A percentile compares a stretch with the other conserved stretches of the same genome.
Evolutionary conservation across 2,113 vertebrate genomes (phyloP).

Genomic region (Marmota monax): DNA sequence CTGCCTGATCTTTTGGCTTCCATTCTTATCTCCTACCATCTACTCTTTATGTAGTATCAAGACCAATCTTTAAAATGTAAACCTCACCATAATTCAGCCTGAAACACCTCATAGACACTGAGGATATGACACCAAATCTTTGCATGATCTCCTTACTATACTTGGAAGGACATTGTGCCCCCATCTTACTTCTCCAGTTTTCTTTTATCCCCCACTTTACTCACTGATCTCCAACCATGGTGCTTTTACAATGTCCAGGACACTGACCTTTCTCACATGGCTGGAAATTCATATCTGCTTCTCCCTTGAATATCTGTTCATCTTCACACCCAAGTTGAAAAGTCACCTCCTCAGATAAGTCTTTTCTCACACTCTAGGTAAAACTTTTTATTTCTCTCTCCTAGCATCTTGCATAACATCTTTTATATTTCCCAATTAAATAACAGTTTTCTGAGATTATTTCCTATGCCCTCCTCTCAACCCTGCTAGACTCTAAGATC

Average conservation of each 20-base stretch:
- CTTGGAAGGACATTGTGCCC: neutral
- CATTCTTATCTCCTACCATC: neutral
- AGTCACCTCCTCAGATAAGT: neutral
- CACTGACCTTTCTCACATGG: neutral
- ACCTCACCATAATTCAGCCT: neutral
- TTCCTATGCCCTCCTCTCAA: neutral
- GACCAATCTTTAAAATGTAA: neutral
- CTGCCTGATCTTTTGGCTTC: neutral
- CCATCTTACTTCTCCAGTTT: neutral
- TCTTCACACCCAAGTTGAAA: neutral
- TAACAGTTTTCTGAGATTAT: neutral
- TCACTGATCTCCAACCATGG: neutral
- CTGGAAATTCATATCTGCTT: neutral
- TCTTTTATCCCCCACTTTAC: neutral
- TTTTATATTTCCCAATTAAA: neutral
- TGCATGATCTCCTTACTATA: neutral
- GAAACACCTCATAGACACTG: neutral
- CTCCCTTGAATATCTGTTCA: neutral
- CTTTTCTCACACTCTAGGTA: neutral
- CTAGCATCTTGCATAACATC: neutral
- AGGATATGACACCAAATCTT: neutral
- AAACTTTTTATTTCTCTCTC: neutral
- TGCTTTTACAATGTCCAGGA: neutral
- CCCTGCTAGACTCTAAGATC: neutral
- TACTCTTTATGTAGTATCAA: neutral